Evolutionary conservation across 2,113 vertebrate species (phyloP).

Genomic region (Gavialis gangeticus): DNA sequence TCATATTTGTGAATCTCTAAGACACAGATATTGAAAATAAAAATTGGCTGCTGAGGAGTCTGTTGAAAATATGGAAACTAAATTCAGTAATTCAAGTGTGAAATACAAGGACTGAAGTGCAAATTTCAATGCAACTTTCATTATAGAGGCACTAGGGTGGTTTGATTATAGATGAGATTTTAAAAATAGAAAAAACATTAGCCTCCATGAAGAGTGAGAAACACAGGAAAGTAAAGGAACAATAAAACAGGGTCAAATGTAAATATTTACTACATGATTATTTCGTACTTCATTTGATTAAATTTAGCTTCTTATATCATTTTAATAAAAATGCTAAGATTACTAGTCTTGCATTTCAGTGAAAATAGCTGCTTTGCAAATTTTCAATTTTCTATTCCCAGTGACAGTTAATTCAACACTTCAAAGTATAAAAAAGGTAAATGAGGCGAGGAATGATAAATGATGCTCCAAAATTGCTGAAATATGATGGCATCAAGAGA

Average conservation of each 20-base stretch:
- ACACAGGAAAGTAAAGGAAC: constrained; percentile 25
- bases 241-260: constrained; percentile 15
- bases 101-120: neutral
- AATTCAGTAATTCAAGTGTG: neutral
- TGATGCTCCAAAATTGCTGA: constrained; percentile 80
- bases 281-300: constrained; percentile 37
- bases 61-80: neutral
- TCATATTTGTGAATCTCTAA: neutral
- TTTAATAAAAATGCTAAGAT: constrained; percentile 56
- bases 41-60: neutral
- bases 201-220: neutral
- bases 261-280: constrained; percentile 21
- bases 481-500: constrained; percentile 82
- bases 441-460: constrained; percentile 88
- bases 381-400: constrained; percentile 76
- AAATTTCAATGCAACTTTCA: neutral
- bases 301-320: neutral
- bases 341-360: constrained; percentile 40
- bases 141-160: neutral
- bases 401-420: constrained; percentile 88
- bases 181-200: neutral
- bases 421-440: constrained; percentile 84
- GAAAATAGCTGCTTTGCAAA: constrained; percentile 45
- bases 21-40: neutral
- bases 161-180: neutral